Evolutionary conservation across 1,140 invertebrate species (phyloP), one percentile per base, ranked within the genome.

Genomic region (Drosophila bipectinata): DNA sequence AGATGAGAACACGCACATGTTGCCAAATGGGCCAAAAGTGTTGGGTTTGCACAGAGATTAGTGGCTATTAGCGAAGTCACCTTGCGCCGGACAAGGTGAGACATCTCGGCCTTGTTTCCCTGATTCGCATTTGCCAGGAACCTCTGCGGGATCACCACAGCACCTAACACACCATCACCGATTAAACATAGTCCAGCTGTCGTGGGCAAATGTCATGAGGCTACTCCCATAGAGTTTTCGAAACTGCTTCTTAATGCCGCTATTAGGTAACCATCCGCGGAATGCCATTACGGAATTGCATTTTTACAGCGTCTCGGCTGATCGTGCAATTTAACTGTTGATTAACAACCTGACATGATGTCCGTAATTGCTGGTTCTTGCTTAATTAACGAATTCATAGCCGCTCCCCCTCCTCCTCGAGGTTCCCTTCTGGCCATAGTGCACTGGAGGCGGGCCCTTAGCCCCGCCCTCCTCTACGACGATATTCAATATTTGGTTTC

Each of bases 1-100:
- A 71, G 64, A 60, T 72, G 62, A 61, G 67, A 48, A 61, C 62
- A 52, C 64, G 64, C 61, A 67, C 63, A 68, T 69, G 48, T 56
- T 26, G 28, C 61, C 79, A 66, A 62, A 75, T 60, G 32, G 64
- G 60, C 60, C 56, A 55, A 18, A 55, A 18, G 32, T 44, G 18
- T 66, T 47, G 55, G 66, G 77, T 85, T 85, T 81, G 73, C 56
- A 63, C 81, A 77, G 26, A 77, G 77, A 84, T 87, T 84, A 85
- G 73, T 81, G 59, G 72, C 67, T 84, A 77, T 77, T 77, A 77
- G 72, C 62, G 37, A 57, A 39, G 39, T 80, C 45, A 74, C 80
- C 81, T 84, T 84, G 79, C 51, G 44, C 15, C 39, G 62, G 63
- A 75, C 48, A 48, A 68, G 80, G 59, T 74, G 68, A 55, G 79